phyloP scores from a whole-genome alignment of 2,888 invertebrate species.

The Chrysolina oricalcia region DNA sequence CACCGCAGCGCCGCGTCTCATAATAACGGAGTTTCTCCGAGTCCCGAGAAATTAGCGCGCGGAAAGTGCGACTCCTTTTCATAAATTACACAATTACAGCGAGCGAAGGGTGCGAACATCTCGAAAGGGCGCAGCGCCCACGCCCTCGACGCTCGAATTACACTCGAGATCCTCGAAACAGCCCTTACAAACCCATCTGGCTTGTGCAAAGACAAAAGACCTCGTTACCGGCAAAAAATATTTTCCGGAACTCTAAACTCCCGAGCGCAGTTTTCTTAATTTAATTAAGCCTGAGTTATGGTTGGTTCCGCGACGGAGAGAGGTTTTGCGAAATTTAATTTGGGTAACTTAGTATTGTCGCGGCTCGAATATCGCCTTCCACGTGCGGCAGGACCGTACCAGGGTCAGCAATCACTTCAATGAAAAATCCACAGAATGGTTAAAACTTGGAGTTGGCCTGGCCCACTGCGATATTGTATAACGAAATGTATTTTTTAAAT shows the following conservation, averaged over 20 bases:
- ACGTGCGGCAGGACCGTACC: slow-evolving; percentile 7
- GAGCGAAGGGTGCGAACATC: slow-evolving; percentile 64
- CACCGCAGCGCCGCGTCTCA: background rate
- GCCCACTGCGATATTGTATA: too few species aligned
- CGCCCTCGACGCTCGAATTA: slow-evolving; percentile 51
- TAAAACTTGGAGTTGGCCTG: background rate
- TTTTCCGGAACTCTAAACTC: slow-evolving; percentile 58
- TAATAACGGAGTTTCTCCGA: background rate
- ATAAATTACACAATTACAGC: slow-evolving; percentile 70
- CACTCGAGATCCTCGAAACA: slow-evolving; percentile 42
- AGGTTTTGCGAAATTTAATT: slow-evolving; percentile 63
- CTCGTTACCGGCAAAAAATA: slow-evolving; percentile 68
- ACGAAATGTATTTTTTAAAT: too few species aligned
- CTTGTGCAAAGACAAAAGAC: slow-evolving; percentile 67
- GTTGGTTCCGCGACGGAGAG: slow-evolving; percentile 48
- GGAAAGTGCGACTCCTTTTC: slow-evolving; percentile 57
- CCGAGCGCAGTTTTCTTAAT: slow-evolving; percentile 64
- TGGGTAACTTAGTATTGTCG: slow-evolving; percentile 69
- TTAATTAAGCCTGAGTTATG: slow-evolving; percentile 64
- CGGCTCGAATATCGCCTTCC: slow-evolving; percentile 65
- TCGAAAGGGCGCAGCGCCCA: slow-evolving; percentile 60
- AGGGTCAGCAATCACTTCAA: background rate
- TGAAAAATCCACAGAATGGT: background rate
- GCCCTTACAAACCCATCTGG: slow-evolving; percentile 61
- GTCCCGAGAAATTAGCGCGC: slow-evolving; percentile 48